Conservation (phyloP, 1,140 invertebrate genomes). For the Agrypnia vestita region DNA sequence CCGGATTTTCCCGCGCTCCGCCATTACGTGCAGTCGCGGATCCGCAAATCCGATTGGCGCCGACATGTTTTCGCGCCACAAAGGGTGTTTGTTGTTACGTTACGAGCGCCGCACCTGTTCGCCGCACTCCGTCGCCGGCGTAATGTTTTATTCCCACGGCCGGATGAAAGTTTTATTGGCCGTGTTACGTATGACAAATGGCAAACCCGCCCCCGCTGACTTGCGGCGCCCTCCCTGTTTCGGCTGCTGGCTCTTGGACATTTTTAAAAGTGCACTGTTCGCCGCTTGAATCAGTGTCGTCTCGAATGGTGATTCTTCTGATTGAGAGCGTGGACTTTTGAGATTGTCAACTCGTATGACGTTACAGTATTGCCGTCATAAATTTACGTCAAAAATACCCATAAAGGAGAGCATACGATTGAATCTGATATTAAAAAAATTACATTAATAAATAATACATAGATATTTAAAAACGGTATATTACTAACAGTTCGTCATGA, state of each 20-base stretch:
- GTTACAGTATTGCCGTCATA: too few species aligned
- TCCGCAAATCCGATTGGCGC: constrained; percentile 15
- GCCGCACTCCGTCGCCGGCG: constrained; percentile 16
- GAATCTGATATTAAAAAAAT: too few species aligned
- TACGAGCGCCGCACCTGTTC: constrained; percentile 9
- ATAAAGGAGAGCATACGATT: too few species aligned
- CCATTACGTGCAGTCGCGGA: constrained; percentile 7
- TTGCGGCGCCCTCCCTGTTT: not conserved
- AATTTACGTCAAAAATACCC: too few species aligned
- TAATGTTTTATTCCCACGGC: constrained; percentile 27
- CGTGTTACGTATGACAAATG: constrained; percentile 33
- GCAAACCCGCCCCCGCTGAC: constrained; percentile 20
- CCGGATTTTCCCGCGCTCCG: constrained; percentile 12
- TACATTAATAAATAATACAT: too few species aligned
- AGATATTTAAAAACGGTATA: too few species aligned
- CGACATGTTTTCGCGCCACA: constrained; percentile 4
- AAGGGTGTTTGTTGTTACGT: constrained; percentile 12
- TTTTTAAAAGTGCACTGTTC: constrained; percentile 1
- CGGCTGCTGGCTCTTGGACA: not conserved
- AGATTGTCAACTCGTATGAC: too few species aligned
- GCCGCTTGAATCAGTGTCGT: not conserved
- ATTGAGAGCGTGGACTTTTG: too few species aligned
- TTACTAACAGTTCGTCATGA: too few species aligned
- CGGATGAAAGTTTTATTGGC: constrained; percentile 39
- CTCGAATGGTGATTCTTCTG: too few species aligned